Evolutionary conservation across 2,113 vertebrate species (phyloP).

Genomic region (Colius striatus): DNA sequence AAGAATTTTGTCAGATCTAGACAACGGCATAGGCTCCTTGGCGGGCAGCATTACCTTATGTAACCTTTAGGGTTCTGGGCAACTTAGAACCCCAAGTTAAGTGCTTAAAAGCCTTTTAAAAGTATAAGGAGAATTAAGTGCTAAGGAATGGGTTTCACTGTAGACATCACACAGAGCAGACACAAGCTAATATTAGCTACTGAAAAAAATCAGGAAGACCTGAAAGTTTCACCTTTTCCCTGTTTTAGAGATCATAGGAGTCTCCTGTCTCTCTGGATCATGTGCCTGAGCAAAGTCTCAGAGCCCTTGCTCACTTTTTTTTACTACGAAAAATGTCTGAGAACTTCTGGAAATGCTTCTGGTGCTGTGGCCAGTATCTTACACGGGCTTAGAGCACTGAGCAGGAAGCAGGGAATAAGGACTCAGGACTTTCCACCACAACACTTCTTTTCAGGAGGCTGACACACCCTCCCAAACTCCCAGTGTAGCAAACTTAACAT

Average conservation of each 20-base stretch:
- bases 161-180: not conserved
- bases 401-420: not conserved
- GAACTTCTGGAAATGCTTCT: not conserved
- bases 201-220: not conserved
- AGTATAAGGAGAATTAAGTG: not conserved
- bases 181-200: not conserved
- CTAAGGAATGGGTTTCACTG: not conserved
- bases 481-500: not conserved
- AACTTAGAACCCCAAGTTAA: not conserved
- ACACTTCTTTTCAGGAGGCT: not conserved
- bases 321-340: not conserved
- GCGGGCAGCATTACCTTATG: not conserved
- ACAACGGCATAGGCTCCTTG: not conserved
- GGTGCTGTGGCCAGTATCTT: not conserved
- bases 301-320: not conserved
- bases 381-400: not conserved
- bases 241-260: not conserved
- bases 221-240: not conserved
- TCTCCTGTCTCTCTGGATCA: not conserved
- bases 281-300: not conserved
- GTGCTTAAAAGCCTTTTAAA: not conserved
- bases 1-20: not conserved
- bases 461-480: not conserved
- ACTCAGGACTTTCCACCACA: not conserved
- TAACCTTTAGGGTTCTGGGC: slow-evolving; percentile 15